phyloP scores from a whole-genome alignment of 1,140 invertebrate genomes.

The Drosophila asahinai region DNA sequence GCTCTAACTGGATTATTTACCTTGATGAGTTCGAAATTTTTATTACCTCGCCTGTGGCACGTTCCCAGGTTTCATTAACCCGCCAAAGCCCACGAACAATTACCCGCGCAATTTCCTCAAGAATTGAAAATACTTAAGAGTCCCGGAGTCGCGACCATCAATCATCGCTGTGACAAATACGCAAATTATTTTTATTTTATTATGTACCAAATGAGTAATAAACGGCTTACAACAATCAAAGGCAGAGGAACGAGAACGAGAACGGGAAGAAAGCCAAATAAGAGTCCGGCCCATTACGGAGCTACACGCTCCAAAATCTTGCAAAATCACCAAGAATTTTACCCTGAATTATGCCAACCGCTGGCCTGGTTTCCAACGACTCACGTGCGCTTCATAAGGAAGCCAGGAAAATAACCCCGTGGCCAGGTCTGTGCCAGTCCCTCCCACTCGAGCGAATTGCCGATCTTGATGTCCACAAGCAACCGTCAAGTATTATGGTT shows the following conservation, averaged over 20 bases:
- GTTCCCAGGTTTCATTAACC: conserved; percentile 46
- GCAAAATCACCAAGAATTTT: conserved; percentile 33
- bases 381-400: conserved; percentile 50
- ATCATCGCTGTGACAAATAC: conserved; percentile 62
- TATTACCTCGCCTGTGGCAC: conserved; percentile 19
- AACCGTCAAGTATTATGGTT: neutral
- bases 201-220: conserved; percentile 64
- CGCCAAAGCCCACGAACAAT: conserved; percentile 24
- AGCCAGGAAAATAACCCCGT: conserved; percentile 13
- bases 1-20: conserved; percentile 16
- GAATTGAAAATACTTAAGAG: conserved; percentile 26
- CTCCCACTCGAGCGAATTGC: conserved; percentile 13
- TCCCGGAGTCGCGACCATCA: conserved; percentile 47
- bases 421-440: conserved; percentile 8
- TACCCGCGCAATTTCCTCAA: conserved; percentile 42
- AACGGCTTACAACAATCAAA: conserved; percentile 23
- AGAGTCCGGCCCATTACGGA: conserved; percentile 58
- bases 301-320: conserved; percentile 70
- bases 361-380: conserved; percentile 53
- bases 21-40: neutral
- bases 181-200: conserved; percentile 59
- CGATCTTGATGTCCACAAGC: neutral
- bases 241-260: conserved; percentile 14
- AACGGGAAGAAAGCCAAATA: conserved; percentile 28
- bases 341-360: conserved; percentile 23